These are phyloP conservation scores for Siniperca knerii DNA, from an alignment of 2,113 vertebrate species.

Conservation along the genomic window DNA sequence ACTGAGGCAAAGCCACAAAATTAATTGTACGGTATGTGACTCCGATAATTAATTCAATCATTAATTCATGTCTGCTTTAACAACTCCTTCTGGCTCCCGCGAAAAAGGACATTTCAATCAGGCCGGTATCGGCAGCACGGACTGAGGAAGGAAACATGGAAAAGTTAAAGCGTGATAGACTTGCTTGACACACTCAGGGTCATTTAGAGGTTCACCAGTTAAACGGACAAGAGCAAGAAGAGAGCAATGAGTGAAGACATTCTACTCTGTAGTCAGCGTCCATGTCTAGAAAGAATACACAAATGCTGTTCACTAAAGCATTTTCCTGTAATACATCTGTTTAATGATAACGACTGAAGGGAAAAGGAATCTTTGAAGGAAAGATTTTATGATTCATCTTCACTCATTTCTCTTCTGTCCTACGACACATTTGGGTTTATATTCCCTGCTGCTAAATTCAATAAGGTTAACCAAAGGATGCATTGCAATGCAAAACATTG, in stretches of 20 bases:
- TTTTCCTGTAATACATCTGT: background rate
- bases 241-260: background rate
- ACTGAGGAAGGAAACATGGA: constrained; percentile 35
- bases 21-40: constrained; percentile 89
- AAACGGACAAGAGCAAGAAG: constrained; percentile 35
- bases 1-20: constrained; percentile 86
- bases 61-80: constrained; percentile 86
- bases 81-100: constrained; percentile 84
- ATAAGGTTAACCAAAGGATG: background rate
- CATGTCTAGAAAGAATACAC: constrained; percentile 27
- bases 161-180: constrained; percentile 68
- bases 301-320: background rate
- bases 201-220: constrained; percentile 68
- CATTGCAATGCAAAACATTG: background rate
- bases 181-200: constrained; percentile 61
- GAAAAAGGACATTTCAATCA: constrained; percentile 80
- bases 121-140: constrained; percentile 60
- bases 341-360: background rate
- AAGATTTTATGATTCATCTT: constrained; percentile 7
- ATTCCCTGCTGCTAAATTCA: constrained; percentile 4
- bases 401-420: background rate
- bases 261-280: background rate
- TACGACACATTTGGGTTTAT: background rate
- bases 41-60: constrained; percentile 89
- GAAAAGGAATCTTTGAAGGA: background rate